These are phyloP conservation scores for Leptocoma aspasia DNA, from an alignment of 2,113 vertebrate genomes.

Conservation along the genomic window DNA sequence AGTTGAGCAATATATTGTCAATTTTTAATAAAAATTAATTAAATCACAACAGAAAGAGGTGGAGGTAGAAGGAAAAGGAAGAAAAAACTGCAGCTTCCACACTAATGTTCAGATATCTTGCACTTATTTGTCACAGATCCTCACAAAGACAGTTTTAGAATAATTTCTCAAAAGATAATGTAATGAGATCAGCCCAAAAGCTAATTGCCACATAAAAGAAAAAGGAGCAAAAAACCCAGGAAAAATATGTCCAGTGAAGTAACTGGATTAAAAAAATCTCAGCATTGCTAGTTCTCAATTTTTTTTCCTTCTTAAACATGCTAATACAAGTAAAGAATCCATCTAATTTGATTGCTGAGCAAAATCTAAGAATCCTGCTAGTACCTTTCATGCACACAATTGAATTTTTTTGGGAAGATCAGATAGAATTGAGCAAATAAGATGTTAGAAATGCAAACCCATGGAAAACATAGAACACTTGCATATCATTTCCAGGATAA, in stretches of 20 bases:
- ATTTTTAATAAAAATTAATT: background rate
- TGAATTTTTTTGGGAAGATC: background rate
- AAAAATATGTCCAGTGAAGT: background rate
- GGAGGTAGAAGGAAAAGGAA: background rate
- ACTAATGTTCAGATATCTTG: background rate
- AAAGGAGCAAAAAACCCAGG: background rate
- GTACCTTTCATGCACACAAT: background rate
- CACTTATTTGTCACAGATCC: background rate
- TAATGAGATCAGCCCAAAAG: background rate
- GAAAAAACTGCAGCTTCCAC: rapidly evolving
- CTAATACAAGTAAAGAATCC: background rate
- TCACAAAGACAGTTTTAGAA: background rate
- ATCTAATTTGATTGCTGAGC: background rate
- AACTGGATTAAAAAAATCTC: background rate
- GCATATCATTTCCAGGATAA: background rate
- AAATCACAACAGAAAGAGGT: background rate
- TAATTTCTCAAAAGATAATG: background rate
- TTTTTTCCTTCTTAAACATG: background rate
- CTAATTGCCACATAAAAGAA: background rate
- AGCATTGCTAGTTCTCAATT: background rate
- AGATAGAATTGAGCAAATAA: background rate
- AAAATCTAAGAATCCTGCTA: background rate
- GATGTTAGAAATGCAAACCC: background rate
- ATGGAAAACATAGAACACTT: background rate
- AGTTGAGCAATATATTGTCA: background rate